These are phyloP conservation scores for Elgaria multicarinata DNA, from an alignment of 2,113 vertebrate genomes.

Conservation along the genomic window DNA sequence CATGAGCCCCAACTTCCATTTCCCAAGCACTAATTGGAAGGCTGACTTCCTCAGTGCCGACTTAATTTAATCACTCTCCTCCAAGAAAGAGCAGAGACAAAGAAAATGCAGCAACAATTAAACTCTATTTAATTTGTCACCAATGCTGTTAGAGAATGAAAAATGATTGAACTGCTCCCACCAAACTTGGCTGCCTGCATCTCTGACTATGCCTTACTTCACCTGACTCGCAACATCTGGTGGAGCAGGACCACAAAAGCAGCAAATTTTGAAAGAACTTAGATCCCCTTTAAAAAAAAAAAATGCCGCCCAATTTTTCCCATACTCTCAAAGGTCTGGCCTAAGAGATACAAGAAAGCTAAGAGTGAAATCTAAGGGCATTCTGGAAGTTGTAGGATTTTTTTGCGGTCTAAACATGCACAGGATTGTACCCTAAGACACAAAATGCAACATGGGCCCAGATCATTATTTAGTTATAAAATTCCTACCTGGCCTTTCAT, in stretches of 20 bases:
- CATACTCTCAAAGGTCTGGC: background rate
- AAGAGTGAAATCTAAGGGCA: background rate
- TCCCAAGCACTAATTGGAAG: background rate
- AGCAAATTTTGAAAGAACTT: background rate
- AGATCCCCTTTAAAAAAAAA: background rate
- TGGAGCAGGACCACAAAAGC: background rate
- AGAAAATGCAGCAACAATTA: conserved; percentile 47
- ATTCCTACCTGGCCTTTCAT: too few species aligned
- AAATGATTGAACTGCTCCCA: background rate
- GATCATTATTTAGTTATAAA: too few species aligned
- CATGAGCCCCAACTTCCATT: background rate
- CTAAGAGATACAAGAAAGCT: background rate
- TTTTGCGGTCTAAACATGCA: too few species aligned
- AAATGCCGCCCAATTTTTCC: background rate
- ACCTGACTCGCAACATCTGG: background rate
- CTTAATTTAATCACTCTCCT: conserved; percentile 5
- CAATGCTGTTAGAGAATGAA: conserved; percentile 3
- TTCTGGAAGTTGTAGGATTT: background rate
- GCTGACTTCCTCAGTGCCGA: conserved; percentile 21
- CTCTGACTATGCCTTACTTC: background rate
- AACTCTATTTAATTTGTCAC: conserved; percentile 57
- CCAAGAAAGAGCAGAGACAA: conserved; percentile 33
- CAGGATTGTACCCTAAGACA: too few species aligned
- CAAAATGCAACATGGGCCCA: too few species aligned
- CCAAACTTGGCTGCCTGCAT: background rate